Conservation (phyloP, 2,888 invertebrate genomes). For the Athripsodes cinereus region DNA sequence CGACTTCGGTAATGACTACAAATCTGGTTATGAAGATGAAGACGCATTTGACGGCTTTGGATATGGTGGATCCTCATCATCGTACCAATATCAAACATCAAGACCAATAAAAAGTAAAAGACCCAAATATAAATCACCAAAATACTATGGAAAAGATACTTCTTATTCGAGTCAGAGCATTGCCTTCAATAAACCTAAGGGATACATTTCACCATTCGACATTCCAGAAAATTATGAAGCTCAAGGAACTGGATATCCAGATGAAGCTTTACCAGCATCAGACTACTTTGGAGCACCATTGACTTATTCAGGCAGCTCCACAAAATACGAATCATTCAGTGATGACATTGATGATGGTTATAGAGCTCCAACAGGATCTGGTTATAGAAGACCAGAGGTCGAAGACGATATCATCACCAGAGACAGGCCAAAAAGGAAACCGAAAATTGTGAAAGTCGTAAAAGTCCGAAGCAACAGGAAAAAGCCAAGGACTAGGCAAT, state of each 20-base stretch:
- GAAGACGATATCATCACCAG: slow-evolving; percentile 7
- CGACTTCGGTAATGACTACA: slow-evolving; percentile 6
- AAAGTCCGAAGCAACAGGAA: slow-evolving; percentile 11
- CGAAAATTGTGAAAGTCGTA: slow-evolving; percentile 8
- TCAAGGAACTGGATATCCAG: slow-evolving; percentile 21
- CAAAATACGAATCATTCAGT: slow-evolving; percentile 12
- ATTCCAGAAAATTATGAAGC: not conserved
- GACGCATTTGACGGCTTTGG: slow-evolving; percentile 9
- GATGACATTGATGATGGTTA: slow-evolving; percentile 13
- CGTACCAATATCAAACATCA: not conserved
- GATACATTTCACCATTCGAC: slow-evolving; percentile 6
- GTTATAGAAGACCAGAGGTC: not conserved
- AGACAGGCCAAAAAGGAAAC: slow-evolving; percentile 23
- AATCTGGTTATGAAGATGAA: slow-evolving; percentile 8
- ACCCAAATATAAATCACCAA: not conserved
- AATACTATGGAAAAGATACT: not conserved
- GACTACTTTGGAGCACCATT: slow-evolving; percentile 25
- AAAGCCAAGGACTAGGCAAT: slow-evolving; percentile 6
- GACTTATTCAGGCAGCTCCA: slow-evolving; percentile 2
- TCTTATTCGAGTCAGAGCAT: not conserved
- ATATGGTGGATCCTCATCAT: not conserved
- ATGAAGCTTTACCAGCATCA: slow-evolving; percentile 18
- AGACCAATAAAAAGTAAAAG: slow-evolving; percentile 6
- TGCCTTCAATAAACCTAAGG: not conserved
- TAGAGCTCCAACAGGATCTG: not conserved